These are phyloP conservation scores for Acanthopleura granulata DNA, from an alignment of 2,888 invertebrate genomes.

Conservation along the genomic window DNA sequence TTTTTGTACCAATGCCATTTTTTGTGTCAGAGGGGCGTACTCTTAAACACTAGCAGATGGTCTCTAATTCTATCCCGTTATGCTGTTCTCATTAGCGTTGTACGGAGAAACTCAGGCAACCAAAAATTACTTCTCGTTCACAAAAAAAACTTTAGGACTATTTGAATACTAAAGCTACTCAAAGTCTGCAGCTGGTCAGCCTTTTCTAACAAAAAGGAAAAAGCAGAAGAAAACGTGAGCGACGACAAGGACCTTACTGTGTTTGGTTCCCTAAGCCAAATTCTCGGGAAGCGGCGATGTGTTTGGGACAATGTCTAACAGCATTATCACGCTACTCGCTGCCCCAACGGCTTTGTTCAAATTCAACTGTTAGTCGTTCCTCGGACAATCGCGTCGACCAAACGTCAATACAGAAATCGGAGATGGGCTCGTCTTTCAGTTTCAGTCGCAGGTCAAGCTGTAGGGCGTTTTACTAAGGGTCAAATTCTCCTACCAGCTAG, in stretches of 20 bases:
- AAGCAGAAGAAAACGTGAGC: slow-evolving; percentile 5
- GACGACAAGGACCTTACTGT: not conserved
- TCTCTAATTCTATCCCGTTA: no score
- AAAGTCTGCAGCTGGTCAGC: not conserved
- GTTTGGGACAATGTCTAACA: not conserved
- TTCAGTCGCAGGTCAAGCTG: no score
- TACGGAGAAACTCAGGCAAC: no score
- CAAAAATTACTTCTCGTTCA: no score
- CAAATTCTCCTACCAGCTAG: no score
- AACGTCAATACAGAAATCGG: not conserved
- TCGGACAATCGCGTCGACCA: not conserved
- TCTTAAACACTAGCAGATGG: no score
- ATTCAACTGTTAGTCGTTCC: not conserved
- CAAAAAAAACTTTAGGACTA: no score
- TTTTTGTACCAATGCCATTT: no score
- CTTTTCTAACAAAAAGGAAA: not conserved
- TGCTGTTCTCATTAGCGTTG: no score
- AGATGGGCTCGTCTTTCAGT: not conserved
- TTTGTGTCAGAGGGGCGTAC: no score
- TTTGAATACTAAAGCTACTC: not conserved
- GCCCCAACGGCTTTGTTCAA: not conserved
- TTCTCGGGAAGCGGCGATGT: not conserved
- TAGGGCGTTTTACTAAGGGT: no score
- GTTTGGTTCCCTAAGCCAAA: not conserved
- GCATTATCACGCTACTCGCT: not conserved